Evolutionary conservation across 2,113 vertebrate species (phyloP).

Genomic region (Saccopteryx bilineata): DNA sequence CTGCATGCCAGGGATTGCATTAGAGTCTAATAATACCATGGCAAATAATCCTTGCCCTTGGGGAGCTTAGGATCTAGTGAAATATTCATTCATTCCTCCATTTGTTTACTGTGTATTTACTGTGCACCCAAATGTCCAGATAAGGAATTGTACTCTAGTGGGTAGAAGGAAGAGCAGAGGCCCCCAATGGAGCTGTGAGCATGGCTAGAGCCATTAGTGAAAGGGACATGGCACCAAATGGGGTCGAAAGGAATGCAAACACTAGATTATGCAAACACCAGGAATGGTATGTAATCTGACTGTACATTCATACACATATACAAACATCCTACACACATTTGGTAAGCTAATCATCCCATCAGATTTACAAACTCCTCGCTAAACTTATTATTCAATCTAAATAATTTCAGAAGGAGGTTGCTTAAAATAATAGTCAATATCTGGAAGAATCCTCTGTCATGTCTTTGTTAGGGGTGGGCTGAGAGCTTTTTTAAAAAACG

Average conservation of each 20-base stretch:
- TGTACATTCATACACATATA: not conserved
- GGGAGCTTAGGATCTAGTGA: not conserved
- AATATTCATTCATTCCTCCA: not conserved
- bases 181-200: not conserved
- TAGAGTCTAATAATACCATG: constrained; percentile 31
- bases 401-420: not conserved
- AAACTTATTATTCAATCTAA: constrained; percentile 19
- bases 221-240: not conserved
- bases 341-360: constrained; percentile 1
- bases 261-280: not conserved
- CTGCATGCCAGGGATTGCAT: not conserved
- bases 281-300: not conserved
- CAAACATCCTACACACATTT: not conserved
- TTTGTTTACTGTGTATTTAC: constrained; percentile 45
- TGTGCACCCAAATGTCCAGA: not conserved
- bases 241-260: not conserved
- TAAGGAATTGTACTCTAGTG: constrained; percentile 14
- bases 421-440: constrained; percentile 19
- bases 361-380: not conserved
- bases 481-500: not conserved
- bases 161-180: constrained; percentile 13
- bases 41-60: not conserved
- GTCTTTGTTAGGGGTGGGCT: constrained; percentile 25
- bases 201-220: constrained; percentile 16
- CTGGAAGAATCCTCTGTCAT: not conserved